Conservation (phyloP, 2,113 vertebrate species). For the Pteropus alecto region DNA sequence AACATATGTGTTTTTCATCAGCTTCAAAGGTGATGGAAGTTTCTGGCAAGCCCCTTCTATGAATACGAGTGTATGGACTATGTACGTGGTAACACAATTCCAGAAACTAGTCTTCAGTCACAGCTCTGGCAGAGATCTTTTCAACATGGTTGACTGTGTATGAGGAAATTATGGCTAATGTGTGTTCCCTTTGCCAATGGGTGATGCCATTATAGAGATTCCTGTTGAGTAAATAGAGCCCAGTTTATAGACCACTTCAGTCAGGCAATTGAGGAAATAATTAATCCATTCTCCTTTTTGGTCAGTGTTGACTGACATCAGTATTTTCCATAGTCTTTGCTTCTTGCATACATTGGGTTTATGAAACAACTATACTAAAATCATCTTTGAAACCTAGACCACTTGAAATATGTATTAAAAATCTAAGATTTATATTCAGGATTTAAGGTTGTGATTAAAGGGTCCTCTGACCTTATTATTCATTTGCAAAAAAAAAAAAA, state of each 20-base stretch:
- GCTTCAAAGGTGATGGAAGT: neutral
- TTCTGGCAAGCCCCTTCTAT: neutral
- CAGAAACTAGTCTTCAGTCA: neutral
- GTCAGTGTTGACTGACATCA: neutral
- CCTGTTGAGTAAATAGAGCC: neutral
- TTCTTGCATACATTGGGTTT: neutral
- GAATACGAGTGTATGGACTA: neutral
- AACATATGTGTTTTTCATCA: neutral
- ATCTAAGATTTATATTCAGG: neutral
- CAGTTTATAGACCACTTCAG: neutral
- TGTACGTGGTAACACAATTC: neutral
- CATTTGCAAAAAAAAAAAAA: neutral
- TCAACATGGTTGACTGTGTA: neutral
- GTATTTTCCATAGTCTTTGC: neutral
- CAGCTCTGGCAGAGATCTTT: neutral
- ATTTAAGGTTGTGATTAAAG: slow-evolving; percentile 1
- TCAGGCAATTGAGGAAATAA: neutral
- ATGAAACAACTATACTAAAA: neutral
- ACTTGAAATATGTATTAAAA: slow-evolving; percentile 1
- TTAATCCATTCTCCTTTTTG: neutral
- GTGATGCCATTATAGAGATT: neutral
- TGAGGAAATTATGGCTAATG: neutral
- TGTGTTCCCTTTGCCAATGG: neutral
- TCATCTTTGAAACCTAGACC: neutral
- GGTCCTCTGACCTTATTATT: neutral